phyloP scores from a whole-genome alignment of 2,113 vertebrate genomes.

The Halichoeres trimaculatus region DNA sequence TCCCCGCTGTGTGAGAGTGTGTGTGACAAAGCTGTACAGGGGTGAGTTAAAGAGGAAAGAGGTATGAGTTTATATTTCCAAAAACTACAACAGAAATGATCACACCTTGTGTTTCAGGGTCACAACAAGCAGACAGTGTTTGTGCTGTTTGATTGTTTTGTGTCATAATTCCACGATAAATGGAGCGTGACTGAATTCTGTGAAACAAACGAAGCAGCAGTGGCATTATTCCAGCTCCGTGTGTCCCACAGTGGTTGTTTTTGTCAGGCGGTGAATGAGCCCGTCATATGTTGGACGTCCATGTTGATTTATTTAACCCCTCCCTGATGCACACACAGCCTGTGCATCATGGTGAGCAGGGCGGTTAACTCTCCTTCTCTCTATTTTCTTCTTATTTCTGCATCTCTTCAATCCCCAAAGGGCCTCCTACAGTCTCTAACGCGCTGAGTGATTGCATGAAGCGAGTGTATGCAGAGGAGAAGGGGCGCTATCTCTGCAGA shows the following conservation, averaged over 20 bases:
- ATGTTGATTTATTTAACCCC: slow-evolving; percentile 65
- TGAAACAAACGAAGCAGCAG: slow-evolving; percentile 32
- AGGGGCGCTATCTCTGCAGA: slow-evolving; percentile 61
- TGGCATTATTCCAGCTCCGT: slow-evolving; percentile 34
- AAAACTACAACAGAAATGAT: slow-evolving; percentile 6
- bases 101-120: neutral
- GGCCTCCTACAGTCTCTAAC: slow-evolving; percentile 35
- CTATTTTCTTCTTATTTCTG: slow-evolving; percentile 23
- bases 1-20: neutral
- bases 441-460: slow-evolving; percentile 39
- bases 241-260: slow-evolving; percentile 31
- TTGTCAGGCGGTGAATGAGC: slow-evolving; percentile 37
- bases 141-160: slow-evolving; percentile 31
- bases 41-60: neutral
- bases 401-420: slow-evolving; percentile 59
- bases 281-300: slow-evolving; percentile 56
- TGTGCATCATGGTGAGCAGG: slow-evolving; percentile 12
- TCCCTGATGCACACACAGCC: slow-evolving; percentile 11
- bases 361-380: slow-evolving; percentile 30
- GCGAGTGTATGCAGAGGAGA: slow-evolving; percentile 12
- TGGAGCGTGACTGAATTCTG: slow-evolving; percentile 56
- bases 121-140: slow-evolving; percentile 18
- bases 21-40: neutral
- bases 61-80: slow-evolving; percentile 11
- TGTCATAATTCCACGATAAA: slow-evolving; percentile 48